Evolutionary conservation across 2,888 invertebrate species (phyloP).

Genomic region (Nomada fucata): DNA sequence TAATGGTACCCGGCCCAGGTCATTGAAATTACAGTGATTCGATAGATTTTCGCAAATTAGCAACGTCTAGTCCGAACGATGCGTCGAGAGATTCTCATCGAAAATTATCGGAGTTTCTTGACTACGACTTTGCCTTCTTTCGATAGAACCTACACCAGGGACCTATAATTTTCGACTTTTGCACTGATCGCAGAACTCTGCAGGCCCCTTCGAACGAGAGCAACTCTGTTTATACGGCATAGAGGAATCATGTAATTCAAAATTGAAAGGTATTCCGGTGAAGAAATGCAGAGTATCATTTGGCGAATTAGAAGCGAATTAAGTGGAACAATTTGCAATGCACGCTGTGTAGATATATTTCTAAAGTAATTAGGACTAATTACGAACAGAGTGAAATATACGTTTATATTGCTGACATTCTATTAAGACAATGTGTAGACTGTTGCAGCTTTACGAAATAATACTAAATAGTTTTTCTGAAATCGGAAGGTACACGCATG

Average conservation of each 20-base stretch:
- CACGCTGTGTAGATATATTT: too few relatives aligned
- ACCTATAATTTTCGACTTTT: constrained; percentile 76
- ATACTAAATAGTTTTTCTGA: too few relatives aligned
- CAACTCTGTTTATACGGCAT: constrained; percentile 39
- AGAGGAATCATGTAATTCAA: not conserved
- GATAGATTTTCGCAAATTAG: constrained; percentile 55
- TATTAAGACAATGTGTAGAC: too few relatives aligned
- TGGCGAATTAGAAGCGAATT: not conserved
- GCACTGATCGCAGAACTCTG: constrained; percentile 47
- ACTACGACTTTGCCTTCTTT: constrained; percentile 44
- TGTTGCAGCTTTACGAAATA: too few relatives aligned
- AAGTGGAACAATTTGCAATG: not conserved
- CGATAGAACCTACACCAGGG: constrained; percentile 32
- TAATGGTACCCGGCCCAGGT: constrained; percentile 47
- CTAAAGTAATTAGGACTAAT: not conserved
- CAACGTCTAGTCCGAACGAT: constrained; percentile 27
- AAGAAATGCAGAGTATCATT: too few relatives aligned
- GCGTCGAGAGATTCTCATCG: constrained; percentile 66
- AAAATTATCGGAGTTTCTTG: constrained; percentile 66
- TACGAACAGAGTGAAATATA: not conserved
- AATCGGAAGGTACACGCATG: too few relatives aligned
- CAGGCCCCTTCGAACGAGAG: constrained; percentile 30
- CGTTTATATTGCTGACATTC: not conserved
- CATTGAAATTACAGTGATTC: constrained; percentile 62
- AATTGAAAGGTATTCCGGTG: not conserved